Evolutionary conservation across 2,797 vertebrate species (phyloP).

Genomic region (Sternarchorhynchus goeldii): DNA sequence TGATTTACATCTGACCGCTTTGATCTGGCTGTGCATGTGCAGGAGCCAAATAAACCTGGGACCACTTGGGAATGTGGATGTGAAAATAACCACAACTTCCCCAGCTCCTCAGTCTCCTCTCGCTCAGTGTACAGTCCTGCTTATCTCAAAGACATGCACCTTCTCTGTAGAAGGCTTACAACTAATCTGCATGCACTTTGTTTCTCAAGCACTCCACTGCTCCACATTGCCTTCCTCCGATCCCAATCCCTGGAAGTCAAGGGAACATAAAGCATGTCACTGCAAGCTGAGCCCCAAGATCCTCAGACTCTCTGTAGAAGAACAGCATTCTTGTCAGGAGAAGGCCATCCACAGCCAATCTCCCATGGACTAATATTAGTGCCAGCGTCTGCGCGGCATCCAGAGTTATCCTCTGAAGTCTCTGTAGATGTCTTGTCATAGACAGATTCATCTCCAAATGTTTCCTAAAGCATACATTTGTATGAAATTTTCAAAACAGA

Average conservation of each 20-base stretch:
- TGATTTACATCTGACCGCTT: constrained; percentile 24
- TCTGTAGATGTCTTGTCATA: constrained; percentile 1
- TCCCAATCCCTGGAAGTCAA: constrained; percentile 13
- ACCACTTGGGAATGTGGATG: constrained; percentile 35
- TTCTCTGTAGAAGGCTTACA: constrained; percentile 29
- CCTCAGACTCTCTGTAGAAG: not conserved
- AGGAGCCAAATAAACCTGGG: constrained; percentile 36
- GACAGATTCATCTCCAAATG: constrained; percentile 47
- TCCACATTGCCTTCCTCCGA: not conserved
- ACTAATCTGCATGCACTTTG: constrained; percentile 7
- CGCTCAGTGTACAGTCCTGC: constrained; percentile 39
- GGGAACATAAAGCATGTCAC: constrained; percentile 1
- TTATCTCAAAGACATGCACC: constrained; percentile 49
- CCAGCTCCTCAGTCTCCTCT: not conserved
- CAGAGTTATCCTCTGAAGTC: constrained; percentile 52
- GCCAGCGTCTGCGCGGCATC: constrained; percentile 48
- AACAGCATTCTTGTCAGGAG: constrained; percentile 15
- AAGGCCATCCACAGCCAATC: constrained; percentile 25
- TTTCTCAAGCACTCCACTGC: constrained; percentile 9
- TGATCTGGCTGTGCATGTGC: constrained; percentile 31
- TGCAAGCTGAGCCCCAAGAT: constrained; percentile 34
- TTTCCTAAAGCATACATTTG: constrained; percentile 49
- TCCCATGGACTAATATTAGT: constrained; percentile 13
- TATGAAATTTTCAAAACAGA: constrained; percentile 48
- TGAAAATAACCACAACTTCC: constrained; percentile 18